A percentile compares a stretch with the other conserved stretches of the same genome.
Conservation (phyloP, 2,797 vertebrate genomes). For the Peromyscus aztecus region DNA sequence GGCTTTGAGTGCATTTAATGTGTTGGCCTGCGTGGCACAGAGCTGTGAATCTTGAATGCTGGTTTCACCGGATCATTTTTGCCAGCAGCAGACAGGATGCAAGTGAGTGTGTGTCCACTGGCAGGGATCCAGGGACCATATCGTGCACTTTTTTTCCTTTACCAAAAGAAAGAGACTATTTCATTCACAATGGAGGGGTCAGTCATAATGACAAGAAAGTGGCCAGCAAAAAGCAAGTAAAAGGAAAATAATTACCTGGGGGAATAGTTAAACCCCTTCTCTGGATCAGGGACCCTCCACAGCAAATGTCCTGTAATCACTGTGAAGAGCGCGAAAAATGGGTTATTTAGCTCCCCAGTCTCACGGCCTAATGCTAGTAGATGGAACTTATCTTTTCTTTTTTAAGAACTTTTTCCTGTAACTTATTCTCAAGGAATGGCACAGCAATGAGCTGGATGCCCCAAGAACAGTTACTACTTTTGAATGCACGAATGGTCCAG, state of each 20-base stretch:
- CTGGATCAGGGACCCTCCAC: neutral
- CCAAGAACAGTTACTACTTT: slow-evolving; percentile 61
- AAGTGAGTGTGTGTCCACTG: slow-evolving; percentile 93
- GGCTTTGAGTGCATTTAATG: neutral
- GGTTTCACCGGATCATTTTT: slow-evolving; percentile 93
- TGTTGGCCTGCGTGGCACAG: neutral
- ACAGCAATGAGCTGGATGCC: slow-evolving; percentile 30
- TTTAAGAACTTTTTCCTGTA: slow-evolving; percentile 34
- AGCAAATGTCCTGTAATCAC: slow-evolving; percentile 55
- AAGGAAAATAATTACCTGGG: neutral
- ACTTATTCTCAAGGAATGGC: slow-evolving; percentile 64
- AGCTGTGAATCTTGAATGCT: slow-evolving; percentile 90
- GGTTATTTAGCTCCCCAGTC: slow-evolving; percentile 41
- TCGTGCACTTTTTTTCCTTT: slow-evolving; percentile 89
- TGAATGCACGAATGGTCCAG: slow-evolving; percentile 18
- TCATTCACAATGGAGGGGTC: slow-evolving; percentile 61
- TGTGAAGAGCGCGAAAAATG: slow-evolving; percentile 57
- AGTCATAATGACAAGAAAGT: slow-evolving; percentile 49
- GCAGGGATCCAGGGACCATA: slow-evolving; percentile 94
- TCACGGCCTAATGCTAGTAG: slow-evolving; percentile 31
- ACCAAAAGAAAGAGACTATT: slow-evolving; percentile 70
- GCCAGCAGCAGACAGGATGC: slow-evolving; percentile 90
- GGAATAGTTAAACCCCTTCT: slow-evolving; percentile 38
- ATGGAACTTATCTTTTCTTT: slow-evolving; percentile 49
- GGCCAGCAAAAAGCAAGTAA: slow-evolving; percentile 54